Base-by-base conservation (phyloP, 2,888 invertebrate genomes). In the Luperina testacea region DNA sequence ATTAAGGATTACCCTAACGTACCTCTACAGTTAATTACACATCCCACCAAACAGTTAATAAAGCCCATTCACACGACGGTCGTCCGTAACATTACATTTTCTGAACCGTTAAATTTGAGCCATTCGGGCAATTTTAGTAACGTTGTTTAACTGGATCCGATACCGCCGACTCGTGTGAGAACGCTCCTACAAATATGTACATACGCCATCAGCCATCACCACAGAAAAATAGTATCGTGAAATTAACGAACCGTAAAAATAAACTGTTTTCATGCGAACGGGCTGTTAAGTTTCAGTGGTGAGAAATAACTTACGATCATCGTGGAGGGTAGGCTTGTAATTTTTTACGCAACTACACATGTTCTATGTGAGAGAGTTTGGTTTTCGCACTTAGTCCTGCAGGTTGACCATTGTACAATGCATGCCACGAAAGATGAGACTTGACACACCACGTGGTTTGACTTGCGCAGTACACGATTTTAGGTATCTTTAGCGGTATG, bases 171-270 rank as follows among this genome's bases (percentile, higher is more conserved):
- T 70, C 80, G 72, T 77, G 83, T 80, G 80, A 77, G 71, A 65
- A 42, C 27, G 8, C 65, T 59, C 67, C 65, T 64, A 73, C 27
- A 71, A 73, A 73, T 70, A 75, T 78, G 77, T 78, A 80, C 63
- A 27, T 64, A 85, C 64, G 73, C 77, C 73, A 74, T 68, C 76
- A 71, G 27, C 57, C 71, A 72, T 65, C 84, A 73, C 75, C 80
- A 24, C 72, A 69, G 75, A 70, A 83, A 84, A 83, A 85, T 83
- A 64, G 1, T 32, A 32, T 85, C 71, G 64, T 77, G 77, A 68
- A 80, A 84, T 87, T 83, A 85, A 85, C 75, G 84, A 72, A 68
- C 65, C 70, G 87, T 80, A 80, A 85, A 80, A 87, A 87, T 83
- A 83, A 59, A 80, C 64, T 59, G 76, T 83, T 80, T 75, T 83